These are phyloP conservation scores for Diadumene lineata DNA, from an alignment of 92 coral and sea anemone species.

Conservation along the genomic window DNA sequence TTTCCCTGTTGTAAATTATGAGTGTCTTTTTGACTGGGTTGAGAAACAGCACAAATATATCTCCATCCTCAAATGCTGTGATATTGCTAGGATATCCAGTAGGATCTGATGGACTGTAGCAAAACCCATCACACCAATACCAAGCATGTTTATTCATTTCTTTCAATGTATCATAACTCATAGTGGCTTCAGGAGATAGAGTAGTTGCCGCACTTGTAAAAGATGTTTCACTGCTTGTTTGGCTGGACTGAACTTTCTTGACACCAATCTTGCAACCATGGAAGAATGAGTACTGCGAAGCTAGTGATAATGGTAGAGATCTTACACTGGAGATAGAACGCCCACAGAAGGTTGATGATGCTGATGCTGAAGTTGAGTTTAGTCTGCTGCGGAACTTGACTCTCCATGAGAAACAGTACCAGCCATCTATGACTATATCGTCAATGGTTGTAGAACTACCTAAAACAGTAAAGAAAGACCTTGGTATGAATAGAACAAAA, in stretches of 20 bases:
- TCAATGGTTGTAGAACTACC: conserved; percentile 26
- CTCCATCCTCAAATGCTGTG: conserved; percentile 38
- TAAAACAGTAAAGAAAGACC: too few species aligned
- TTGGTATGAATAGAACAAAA: neutral
- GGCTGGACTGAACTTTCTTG: conserved; percentile 1
- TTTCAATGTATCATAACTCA: conserved; percentile 4
- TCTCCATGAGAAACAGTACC: conserved; percentile 38
- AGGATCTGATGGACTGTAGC: conserved; percentile 23
- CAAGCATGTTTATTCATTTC: conserved; percentile 12
- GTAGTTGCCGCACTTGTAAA: neutral
- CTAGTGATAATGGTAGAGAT: conserved; percentile 1
- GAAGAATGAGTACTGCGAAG: conserved; percentile 25
- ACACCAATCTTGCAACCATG: conserved; percentile 41
- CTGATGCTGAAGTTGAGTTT: neutral
- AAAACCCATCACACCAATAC: conserved; percentile 39
- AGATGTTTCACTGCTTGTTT: conserved; percentile 21
- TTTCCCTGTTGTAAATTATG: conserved; percentile 24
- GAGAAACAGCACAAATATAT: conserved; percentile 40
- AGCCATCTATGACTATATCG: conserved; percentile 39
- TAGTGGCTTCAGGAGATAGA: conserved; percentile 3
- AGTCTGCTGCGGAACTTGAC: conserved; percentile 25
- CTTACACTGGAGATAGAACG: neutral
- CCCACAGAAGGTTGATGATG: neutral
- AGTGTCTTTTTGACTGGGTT: conserved; percentile 29
- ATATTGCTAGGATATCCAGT: conserved; percentile 16